phyloP scores from a whole-genome alignment of 2,888 invertebrate genomes.

The Xylophagus ater region DNA sequence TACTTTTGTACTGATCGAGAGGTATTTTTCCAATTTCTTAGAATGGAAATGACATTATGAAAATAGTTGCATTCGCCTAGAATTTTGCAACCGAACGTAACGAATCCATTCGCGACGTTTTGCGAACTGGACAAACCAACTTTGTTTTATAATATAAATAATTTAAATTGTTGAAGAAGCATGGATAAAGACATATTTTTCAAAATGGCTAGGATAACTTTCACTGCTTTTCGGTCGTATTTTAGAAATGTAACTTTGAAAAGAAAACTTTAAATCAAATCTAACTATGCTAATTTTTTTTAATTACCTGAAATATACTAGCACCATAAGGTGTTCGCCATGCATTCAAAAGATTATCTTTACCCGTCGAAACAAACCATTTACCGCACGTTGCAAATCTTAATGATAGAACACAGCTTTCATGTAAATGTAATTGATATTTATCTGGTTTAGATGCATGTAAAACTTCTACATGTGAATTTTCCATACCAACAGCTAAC shows the following conservation, averaged over 20 bases:
- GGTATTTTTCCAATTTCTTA: too few relatives aligned
- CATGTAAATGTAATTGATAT: constrained; percentile 91
- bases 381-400: constrained; percentile 93
- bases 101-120: too few relatives aligned
- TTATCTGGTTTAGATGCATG: constrained; percentile 86
- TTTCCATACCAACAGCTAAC: constrained; percentile 98
- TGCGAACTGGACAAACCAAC: too few relatives aligned
- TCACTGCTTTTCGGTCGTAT: too few relatives aligned
- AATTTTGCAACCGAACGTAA: too few relatives aligned
- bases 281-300: not conserved
- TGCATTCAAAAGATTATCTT: constrained; percentile 93
- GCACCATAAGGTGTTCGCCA: constrained; percentile 98
- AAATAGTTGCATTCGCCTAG: too few relatives aligned
- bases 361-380: constrained; percentile 99
- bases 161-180: too few relatives aligned
- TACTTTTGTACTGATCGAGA: too few relatives aligned
- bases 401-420: constrained; percentile 91
- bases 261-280: not conserved
- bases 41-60: too few relatives aligned
- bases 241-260: too few relatives aligned
- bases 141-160: not conserved
- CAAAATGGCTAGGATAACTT: too few relatives aligned
- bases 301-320: constrained; percentile 86
- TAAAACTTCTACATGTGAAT: constrained; percentile 90
- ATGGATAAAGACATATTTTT: too few relatives aligned